Evolutionary conservation across 1,140 invertebrate genomes (phyloP), one percentile per base, ranked within the genome.

Genomic region (Drosophila ambigua): DNA sequence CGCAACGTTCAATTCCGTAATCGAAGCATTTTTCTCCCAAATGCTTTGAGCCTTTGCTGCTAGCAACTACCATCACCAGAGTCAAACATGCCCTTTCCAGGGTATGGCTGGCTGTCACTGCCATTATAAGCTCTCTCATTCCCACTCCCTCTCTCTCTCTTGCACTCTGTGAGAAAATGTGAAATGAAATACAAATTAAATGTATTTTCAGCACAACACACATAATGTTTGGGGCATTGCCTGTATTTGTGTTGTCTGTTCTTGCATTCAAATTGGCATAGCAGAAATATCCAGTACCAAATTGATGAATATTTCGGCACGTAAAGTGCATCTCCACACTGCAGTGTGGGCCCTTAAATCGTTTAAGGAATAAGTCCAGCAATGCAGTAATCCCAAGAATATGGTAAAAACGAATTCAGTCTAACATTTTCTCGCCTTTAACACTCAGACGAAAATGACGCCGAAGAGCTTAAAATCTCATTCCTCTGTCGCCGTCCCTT

Each of bases 401-500:
- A 5, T 44, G 2, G 16, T 26, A 20, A 23, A 43, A 55, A 69
- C 24, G 41, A 68, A 41, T 68, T 57, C 54, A 58, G 49, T 50
- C 43, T 26, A 5, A 57, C 20, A 46, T 31, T 57, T 68, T 57
- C 49, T 69, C 63, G 63, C 63, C 67, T 69, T 69, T 51, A 69
- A 68, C 50, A 44, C n/a, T 13, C 44, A 24, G 28, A 46, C 20
- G 4, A 11, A 11, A 11, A 39, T 35, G 31, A 35, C 31, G 24
- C 50, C 45, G 51, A 59, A 55, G 55, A 68, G 60, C 72, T 76
- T 35, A 52, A 48, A 78, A 79, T 84, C 71, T 75, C 80, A 82
- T 79, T 75, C 79, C 76, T 76, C 69, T 51, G 72, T 83, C 76
- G 76, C 35, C 76, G 46, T 63, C 75, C 52, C 31, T 4, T 52